A percentile compares a stretch with the other conserved stretches of the same genome.
Conservation (phyloP, 2,797 vertebrate genomes). For the Anabas testudineus region DNA sequence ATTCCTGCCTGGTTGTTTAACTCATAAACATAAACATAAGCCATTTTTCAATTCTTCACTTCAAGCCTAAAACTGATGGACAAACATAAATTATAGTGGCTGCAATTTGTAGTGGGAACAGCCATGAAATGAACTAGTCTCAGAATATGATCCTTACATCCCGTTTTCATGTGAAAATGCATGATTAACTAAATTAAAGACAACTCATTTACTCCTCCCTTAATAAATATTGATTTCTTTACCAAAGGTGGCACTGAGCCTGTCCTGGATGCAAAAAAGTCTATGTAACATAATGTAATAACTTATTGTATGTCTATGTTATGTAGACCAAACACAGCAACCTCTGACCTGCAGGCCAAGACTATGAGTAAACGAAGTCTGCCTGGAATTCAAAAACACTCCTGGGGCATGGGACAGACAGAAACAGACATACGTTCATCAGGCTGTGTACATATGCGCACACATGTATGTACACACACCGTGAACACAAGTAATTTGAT, state of each 20-base stretch:
- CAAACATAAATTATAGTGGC: background rate
- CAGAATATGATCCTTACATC: background rate
- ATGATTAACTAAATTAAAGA: background rate
- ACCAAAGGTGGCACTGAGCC: slow-evolving; percentile 1
- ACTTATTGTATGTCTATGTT: slow-evolving; percentile 1
- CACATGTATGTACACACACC: slow-evolving; percentile 10
- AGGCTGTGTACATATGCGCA: background rate
- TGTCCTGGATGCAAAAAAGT: background rate
- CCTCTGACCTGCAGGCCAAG: slow-evolving; percentile 21
- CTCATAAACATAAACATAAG: no score
- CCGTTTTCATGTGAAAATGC: background rate
- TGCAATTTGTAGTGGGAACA: background rate
- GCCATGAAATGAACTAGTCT: background rate
- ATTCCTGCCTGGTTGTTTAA: no score
- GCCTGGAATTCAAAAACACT: slow-evolving; percentile 12
- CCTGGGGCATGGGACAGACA: background rate
- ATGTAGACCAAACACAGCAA: slow-evolving; percentile 17
- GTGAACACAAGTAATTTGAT: slow-evolving; percentile 21
- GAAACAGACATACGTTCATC: background rate
- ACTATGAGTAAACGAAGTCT: slow-evolving; percentile 16
- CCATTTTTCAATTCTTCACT: no score
- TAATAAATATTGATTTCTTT: background rate
- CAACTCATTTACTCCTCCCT: background rate
- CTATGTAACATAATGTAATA: slow-evolving; percentile 20
- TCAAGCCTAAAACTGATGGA: background rate